These are phyloP conservation scores for Cetoscarus ocellatus DNA, from an alignment of 2,797 vertebrate species.

Conservation along the genomic window DNA sequence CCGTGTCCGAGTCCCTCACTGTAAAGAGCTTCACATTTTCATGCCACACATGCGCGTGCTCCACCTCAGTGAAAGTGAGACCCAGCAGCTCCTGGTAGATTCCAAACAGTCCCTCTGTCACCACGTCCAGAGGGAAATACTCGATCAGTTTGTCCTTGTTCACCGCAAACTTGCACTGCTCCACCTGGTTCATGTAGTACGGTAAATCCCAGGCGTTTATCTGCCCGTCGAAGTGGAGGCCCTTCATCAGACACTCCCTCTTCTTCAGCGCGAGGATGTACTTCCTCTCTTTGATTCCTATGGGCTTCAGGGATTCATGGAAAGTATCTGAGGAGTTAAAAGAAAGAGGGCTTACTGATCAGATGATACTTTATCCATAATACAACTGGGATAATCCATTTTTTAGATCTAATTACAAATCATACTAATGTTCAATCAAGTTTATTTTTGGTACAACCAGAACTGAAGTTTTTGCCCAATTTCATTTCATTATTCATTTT, in stretches of 20 bases:
- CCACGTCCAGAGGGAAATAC: slow-evolving; percentile 93
- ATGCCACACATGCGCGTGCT: slow-evolving; percentile 89
- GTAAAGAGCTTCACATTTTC: slow-evolving; percentile 88
- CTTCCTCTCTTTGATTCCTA: slow-evolving; percentile 89
- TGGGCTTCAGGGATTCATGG: slow-evolving; percentile 87
- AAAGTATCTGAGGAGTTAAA: slow-evolving; percentile 85
- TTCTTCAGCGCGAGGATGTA: slow-evolving; percentile 92
- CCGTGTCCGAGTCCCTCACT: slow-evolving; percentile 86
- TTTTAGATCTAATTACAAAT: too few species aligned
- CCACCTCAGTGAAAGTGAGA: slow-evolving; percentile 88
- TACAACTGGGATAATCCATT: background rate
- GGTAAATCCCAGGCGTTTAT: slow-evolving; percentile 95
- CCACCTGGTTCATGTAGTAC: slow-evolving; percentile 95
- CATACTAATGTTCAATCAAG: too few species aligned
- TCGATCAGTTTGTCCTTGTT: slow-evolving; percentile 95
- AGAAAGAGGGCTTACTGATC: background rate
- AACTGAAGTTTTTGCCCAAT: too few species aligned
- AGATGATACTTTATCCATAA: background rate
- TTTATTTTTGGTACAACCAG: too few species aligned
- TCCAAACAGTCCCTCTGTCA: slow-evolving; percentile 90
- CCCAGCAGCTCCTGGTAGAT: slow-evolving; percentile 95
- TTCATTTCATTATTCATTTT: too few species aligned
- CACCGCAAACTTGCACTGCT: slow-evolving; percentile 92
- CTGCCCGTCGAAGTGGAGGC: slow-evolving; percentile 87
- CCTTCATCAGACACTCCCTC: slow-evolving; percentile 89